These are phyloP conservation scores for Morinoia aosen DNA, from an alignment of 2,888 invertebrate species.

Conservation along the genomic window DNA sequence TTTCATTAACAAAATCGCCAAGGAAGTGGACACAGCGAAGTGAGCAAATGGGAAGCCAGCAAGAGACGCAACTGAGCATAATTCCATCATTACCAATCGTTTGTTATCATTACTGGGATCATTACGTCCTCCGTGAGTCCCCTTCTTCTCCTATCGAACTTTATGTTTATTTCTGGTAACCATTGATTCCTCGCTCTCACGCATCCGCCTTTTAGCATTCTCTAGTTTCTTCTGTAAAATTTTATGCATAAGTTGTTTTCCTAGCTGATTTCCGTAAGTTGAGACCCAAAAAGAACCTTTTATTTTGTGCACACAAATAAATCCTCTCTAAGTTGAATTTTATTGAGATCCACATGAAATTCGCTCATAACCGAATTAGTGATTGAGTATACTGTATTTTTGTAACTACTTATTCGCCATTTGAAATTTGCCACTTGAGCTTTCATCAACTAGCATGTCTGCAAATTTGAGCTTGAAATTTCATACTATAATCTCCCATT, in stretches of 20 bases:
- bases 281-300: too few species aligned
- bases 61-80: neutral
- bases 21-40: neutral
- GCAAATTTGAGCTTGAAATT: neutral
- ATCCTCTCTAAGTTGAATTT: too few species aligned
- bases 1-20: neutral
- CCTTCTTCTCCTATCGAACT: neutral
- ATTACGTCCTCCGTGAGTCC: neutral
- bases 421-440: neutral
- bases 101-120: neutral
- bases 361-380: too few species aligned
- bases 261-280: too few species aligned
- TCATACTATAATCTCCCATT: neutral
- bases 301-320: too few species aligned
- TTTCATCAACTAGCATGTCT: neutral
- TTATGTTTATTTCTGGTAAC: neutral
- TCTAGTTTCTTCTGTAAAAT: too few species aligned
- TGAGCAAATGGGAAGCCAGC: neutral
- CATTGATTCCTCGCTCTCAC: too few species aligned
- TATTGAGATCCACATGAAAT: too few species aligned
- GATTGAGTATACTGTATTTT: neutral
- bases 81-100: conserved; percentile 7
- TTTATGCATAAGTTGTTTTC: too few species aligned
- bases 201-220: too few species aligned
- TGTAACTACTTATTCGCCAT: neutral